Evolutionary conservation across 2,888 invertebrate genomes (phyloP).

Genomic region (Drosophila ezoana): DNA sequence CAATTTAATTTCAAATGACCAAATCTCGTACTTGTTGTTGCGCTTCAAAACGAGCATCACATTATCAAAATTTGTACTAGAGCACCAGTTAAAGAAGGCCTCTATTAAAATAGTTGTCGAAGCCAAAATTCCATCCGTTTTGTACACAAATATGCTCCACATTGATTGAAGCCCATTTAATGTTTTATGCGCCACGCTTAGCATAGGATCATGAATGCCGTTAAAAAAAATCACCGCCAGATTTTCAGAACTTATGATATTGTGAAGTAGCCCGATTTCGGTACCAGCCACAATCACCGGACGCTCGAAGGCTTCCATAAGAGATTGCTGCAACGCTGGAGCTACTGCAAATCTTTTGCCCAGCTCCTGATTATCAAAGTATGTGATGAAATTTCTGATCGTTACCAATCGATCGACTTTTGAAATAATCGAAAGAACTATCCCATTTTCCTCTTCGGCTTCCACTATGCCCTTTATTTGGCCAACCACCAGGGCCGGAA

Average conservation of each 20-base stretch:
- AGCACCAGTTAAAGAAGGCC: conserved; percentile 23
- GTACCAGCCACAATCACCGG: conserved; percentile 19
- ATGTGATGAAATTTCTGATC: conserved; percentile 5
- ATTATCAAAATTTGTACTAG: background rate
- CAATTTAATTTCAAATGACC: conserved; percentile 7
- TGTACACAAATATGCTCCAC: conserved; percentile 4
- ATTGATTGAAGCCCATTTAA: background rate
- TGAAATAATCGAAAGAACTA: background rate
- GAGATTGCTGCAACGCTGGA: background rate
- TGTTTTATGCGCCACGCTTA: background rate
- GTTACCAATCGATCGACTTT: background rate
- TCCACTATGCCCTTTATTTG: conserved; percentile 4
- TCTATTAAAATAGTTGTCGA: background rate
- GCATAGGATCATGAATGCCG: background rate
- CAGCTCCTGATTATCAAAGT: background rate
- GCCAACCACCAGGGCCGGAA: conserved; percentile 1
- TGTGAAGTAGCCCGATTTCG: background rate
- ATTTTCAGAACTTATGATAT: background rate
- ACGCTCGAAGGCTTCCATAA: conserved; percentile 18
- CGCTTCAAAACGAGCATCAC: background rate
- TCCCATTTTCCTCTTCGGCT: background rate
- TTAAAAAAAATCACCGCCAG: conserved; percentile 2
- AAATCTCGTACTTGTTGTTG: conserved; percentile 1
- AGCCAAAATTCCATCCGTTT: background rate
- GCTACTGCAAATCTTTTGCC: background rate